Evolutionary conservation across 2,113 vertebrate species (phyloP).

Genomic region (Ageneiosus marmoratus): DNA sequence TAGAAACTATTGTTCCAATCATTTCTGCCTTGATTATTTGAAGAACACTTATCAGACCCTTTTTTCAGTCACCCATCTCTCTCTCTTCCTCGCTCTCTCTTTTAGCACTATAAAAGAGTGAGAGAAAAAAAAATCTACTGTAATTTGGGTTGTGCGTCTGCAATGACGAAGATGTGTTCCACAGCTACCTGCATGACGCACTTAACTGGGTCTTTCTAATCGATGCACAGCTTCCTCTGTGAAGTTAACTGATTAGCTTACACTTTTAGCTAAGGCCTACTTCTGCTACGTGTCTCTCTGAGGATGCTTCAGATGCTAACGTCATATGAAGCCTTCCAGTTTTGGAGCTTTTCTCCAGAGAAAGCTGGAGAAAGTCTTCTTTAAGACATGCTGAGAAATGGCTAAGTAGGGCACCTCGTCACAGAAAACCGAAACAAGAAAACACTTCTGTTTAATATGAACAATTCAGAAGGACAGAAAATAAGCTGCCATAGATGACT

Average conservation of each 20-base stretch:
- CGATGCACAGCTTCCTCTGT: constrained; percentile 21
- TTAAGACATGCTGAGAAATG: constrained; percentile 18
- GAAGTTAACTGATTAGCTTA: constrained; percentile 28
- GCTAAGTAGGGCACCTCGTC: constrained; percentile 55
- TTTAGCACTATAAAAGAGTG: not conserved
- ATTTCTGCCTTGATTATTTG: not conserved
- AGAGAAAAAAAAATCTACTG: constrained; percentile 38
- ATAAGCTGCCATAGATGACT: not conserved
- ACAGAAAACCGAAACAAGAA: constrained; percentile 24
- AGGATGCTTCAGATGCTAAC: constrained; percentile 13
- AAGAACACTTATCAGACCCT: not conserved
- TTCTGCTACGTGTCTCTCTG: constrained; percentile 1
- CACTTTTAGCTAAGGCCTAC: constrained; percentile 30
- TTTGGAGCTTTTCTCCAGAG: not conserved
- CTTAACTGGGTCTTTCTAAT: constrained; percentile 58
- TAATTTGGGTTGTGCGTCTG: constrained; percentile 60
- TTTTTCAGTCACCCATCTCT: not conserved
- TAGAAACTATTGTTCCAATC: not conserved
- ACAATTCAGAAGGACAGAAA: constrained; percentile 1
- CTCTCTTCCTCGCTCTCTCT: not conserved
- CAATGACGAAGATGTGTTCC: constrained; percentile 53
- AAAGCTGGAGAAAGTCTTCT: constrained; percentile 8
- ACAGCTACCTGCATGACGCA: constrained; percentile 62
- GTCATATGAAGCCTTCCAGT: constrained; percentile 17
- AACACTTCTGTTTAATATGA: constrained; percentile 10